A percentile compares a stretch with the other conserved stretches of the same genome.
phyloP scores from a whole-genome alignment of 2,113 vertebrate species.

The Platycercus adscitus region DNA sequence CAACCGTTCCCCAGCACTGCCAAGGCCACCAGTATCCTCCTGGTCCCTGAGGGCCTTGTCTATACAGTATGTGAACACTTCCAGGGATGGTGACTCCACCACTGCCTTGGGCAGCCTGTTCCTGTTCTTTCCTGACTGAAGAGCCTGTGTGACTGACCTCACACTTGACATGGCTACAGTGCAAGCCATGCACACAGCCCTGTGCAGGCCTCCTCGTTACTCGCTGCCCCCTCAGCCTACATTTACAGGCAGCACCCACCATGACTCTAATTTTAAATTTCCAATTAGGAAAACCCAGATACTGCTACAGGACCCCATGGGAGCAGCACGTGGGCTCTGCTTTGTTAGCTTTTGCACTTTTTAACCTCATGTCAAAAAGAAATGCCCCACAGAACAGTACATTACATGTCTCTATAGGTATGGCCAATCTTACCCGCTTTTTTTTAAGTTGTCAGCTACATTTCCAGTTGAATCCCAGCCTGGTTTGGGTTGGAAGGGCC shows the following conservation, averaged over 20 bases:
- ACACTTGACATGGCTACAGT: not conserved
- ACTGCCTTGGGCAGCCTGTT: not conserved
- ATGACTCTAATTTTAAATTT: not conserved
- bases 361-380: not conserved
- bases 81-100: not conserved
- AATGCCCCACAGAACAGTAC: not conserved
- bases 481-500: not conserved
- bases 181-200: not conserved
- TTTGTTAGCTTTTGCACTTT: not conserved
- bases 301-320: not conserved
- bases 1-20: not conserved
- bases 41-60: not conserved
- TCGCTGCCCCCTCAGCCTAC: not conserved
- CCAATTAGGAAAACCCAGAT: not conserved
- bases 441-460: not conserved
- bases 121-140: not conserved
- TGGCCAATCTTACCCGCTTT: not conserved
- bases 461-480: not conserved
- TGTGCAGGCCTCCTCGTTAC: not conserved
- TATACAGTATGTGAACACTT: not conserved
- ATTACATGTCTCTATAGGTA: fast-evolving
- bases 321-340: not conserved
- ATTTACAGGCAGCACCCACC: not conserved
- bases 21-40: not conserved
- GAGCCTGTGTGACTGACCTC: not conserved